A percentile compares a stretch with the other conserved stretches of the same genome.
Conservation (phyloP, 2,113 vertebrate genomes). For the Rhinoderma darwinii region DNA sequence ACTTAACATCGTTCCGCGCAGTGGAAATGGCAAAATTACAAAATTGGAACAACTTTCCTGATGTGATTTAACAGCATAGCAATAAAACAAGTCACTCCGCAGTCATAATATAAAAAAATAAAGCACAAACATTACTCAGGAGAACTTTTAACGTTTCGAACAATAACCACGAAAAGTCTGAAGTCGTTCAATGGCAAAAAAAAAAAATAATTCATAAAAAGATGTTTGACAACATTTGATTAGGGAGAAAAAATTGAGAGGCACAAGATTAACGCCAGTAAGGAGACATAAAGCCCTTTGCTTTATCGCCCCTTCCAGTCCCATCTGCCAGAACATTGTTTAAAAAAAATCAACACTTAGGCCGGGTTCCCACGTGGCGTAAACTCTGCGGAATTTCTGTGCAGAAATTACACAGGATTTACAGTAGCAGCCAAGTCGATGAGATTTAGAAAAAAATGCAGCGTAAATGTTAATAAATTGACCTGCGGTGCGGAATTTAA, state of each 20-base stretch:
- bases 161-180: slow-evolving; percentile 7
- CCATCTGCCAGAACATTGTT: no score
- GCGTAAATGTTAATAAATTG: no score
- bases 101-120: slow-evolving; percentile 21
- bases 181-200: background rate
- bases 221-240: background rate
- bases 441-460: no score
- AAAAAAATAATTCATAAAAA: background rate
- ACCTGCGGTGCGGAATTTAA: no score
- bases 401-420: no score
- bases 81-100: slow-evolving; percentile 30
- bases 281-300: no score
- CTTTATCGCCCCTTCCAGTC: no score
- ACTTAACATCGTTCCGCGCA: slow-evolving; percentile 47
- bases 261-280: background rate
- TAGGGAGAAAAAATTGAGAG: background rate
- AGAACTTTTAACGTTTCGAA: background rate
- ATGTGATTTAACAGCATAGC: slow-evolving; percentile 10
- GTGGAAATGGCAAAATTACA: slow-evolving; percentile 18
- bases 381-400: no score
- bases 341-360: no score
- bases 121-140: slow-evolving; percentile 5
- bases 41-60: slow-evolving; percentile 13
- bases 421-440: no score
- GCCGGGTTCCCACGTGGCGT: no score